Percentiles rank a stretch among this genome's conserved stretches.
Conservation (phyloP, 2,113 vertebrate genomes). For the Periophthalmodon schlosseri region DNA sequence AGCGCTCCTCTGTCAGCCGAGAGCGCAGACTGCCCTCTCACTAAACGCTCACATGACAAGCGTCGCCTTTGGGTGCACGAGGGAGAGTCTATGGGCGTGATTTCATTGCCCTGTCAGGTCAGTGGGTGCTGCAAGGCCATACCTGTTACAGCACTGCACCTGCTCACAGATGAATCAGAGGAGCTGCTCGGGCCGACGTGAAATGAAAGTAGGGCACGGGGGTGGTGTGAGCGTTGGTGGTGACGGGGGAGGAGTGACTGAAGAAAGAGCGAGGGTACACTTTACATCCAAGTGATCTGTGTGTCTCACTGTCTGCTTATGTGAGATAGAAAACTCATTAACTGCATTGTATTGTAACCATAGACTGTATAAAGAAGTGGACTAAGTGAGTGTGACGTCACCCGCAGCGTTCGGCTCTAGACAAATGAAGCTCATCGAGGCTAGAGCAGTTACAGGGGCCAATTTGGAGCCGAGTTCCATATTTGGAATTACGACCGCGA, state of each 20-base stretch:
- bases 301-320: slow-evolving; percentile 25
- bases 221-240: slow-evolving; percentile 49
- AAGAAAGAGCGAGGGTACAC: slow-evolving; percentile 44
- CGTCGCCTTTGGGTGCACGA: slow-evolving; percentile 25
- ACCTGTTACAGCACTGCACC: slow-evolving; percentile 63
- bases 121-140: slow-evolving; percentile 43
- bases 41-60: slow-evolving; percentile 68
- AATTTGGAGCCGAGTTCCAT: too few species aligned
- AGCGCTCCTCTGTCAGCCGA: slow-evolving; percentile 23
- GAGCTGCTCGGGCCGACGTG: slow-evolving; percentile 25
- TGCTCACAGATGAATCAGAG: slow-evolving; percentile 60
- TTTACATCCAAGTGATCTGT: slow-evolving; percentile 29
- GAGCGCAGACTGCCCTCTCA: slow-evolving; percentile 42
- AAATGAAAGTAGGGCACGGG: slow-evolving; percentile 22
- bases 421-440: too few species aligned
- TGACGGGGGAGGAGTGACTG: slow-evolving; percentile 59
- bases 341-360: not conserved
- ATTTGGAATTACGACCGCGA: too few species aligned
- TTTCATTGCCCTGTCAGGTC: slow-evolving; percentile 72
- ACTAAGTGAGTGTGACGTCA: too few species aligned
- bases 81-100: slow-evolving; percentile 48
- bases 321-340: slow-evolving; percentile 8
- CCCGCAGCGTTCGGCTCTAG: too few species aligned
- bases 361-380: not conserved
- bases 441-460: too few species aligned